These are phyloP conservation scores for Salticus scenicus DNA, from an alignment of 2,888 invertebrate species.

Conservation along the genomic window DNA sequence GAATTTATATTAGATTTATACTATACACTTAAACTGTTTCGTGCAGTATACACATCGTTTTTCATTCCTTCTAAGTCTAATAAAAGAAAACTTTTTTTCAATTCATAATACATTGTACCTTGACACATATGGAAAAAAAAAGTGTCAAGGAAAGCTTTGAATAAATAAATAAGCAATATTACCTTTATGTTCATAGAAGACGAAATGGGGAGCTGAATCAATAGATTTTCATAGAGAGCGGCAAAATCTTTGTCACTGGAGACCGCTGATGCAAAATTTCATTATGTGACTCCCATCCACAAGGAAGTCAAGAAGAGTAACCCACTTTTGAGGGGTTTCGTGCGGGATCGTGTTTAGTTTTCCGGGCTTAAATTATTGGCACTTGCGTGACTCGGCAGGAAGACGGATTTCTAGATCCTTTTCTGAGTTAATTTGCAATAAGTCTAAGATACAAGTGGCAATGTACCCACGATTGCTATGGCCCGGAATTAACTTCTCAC, in stretches of 20 bases:
- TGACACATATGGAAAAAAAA: too few relatives aligned
- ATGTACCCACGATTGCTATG: neutral
- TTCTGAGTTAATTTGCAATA: neutral
- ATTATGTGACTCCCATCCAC: neutral
- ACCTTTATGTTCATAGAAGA: neutral
- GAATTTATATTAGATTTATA: too few relatives aligned
- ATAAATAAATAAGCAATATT: neutral
- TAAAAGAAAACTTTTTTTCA: too few relatives aligned
- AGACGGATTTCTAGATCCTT: neutral
- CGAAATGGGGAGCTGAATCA: neutral
- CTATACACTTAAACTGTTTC: too few relatives aligned
- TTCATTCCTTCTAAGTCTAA: too few relatives aligned
- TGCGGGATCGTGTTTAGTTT: neutral
- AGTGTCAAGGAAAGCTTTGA: neutral
- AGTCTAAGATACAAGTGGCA: neutral
- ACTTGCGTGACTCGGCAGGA: conserved; percentile 3
- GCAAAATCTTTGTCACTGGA: neutral
- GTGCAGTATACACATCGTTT: too few relatives aligned
- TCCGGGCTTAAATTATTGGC: neutral
- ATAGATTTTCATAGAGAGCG: neutral
- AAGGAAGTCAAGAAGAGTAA: conserved; percentile 2
- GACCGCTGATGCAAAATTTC: neutral
- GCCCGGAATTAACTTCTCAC: too few relatives aligned
- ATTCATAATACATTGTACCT: too few relatives aligned
- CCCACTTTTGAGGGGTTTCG: neutral